Evolutionary conservation across 2,113 vertebrate species (phyloP), one percentile per base, ranked within the genome.

Genomic region (Pachypanchax playfairii): DNA sequence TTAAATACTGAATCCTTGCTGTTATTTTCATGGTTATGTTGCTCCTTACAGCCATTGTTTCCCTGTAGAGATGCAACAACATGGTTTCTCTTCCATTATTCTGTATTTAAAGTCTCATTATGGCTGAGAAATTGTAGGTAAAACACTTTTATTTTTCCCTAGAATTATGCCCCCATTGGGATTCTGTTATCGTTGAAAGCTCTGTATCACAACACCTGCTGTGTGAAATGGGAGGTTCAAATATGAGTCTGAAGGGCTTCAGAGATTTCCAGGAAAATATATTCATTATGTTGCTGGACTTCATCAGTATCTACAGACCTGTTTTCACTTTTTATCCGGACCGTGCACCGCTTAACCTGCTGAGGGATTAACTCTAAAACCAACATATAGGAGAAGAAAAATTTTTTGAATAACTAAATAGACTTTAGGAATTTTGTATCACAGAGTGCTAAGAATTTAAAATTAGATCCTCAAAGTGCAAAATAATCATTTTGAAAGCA

Each of bases 21-120:
- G 36, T 47, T 70, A 59, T 62, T 75, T 75, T 59, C 46, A 71
- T 59, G 44, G 80, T 73, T n/a, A n/a, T n/a, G n/a, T n/a, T 53
- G 73, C 57, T 52, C 65, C 46, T 58, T 79, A 71, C 18, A n/a
- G n/a, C n/a, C n/a, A n/a, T n/a, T 64, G 12, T 42, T 25, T 53
- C 15, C 14, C 38, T 50, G 28, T 48, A 20, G 42, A 51, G 36
- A 51, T 4, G 1, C 25, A 15, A 26, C 10, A 46, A 22, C 13
- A 15, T 3, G 22, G 2, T 38, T 18, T 49, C 24, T 31, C 15
- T 46, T 41, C n/a, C n/a, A n/a, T n/a, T n/a, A n/a, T 36, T 50
- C 20, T 17, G 12, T 26, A 54, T 26, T 41, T 39, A 41, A 0
- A 15, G 41, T 31, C 13, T 38, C 33, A 17, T 38, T 52, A 21